phyloP scores from a whole-genome alignment of 2,888 invertebrate species.

The Clostera curtula region DNA sequence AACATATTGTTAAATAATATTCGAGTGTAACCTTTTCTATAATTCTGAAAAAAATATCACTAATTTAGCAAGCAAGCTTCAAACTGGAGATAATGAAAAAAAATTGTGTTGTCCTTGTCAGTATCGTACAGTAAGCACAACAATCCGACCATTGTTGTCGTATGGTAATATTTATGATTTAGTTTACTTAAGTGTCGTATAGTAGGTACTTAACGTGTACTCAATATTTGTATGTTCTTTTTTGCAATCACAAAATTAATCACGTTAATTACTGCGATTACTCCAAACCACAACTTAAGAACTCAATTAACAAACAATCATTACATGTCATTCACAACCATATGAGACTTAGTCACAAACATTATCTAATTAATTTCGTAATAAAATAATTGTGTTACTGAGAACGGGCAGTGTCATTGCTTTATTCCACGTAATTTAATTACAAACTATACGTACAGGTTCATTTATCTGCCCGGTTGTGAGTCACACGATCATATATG shows the following conservation, averaged over 20 bases:
- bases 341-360: conserved; percentile 8
- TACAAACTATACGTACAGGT: conserved; percentile 41
- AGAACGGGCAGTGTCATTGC: conserved; percentile 39
- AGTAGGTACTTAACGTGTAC: no score
- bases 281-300: conserved; percentile 3
- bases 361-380: conserved; percentile 8
- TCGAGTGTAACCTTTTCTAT: no score
- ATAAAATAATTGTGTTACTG: conserved; percentile 19
- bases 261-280: conserved; percentile 8
- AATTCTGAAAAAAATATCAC: no score
- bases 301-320: conserved; percentile 11
- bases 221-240: no score
- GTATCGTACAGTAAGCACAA: no score
- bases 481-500: conserved; percentile 61
- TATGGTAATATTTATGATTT: no score
- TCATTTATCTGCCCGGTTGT: conserved; percentile 38
- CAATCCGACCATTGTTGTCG: no score
- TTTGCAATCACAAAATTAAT: conserved; percentile 8
- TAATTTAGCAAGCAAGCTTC: no score
- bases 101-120: no score
- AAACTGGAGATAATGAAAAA: no score
- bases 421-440: conserved; percentile 52
- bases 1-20: no score
- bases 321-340: conserved; percentile 13
- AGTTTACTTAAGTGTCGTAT: no score